Evolutionary conservation across 64 coral and sea anemone species (phyloP).

Genomic region (Pachyseris speciosa): DNA sequence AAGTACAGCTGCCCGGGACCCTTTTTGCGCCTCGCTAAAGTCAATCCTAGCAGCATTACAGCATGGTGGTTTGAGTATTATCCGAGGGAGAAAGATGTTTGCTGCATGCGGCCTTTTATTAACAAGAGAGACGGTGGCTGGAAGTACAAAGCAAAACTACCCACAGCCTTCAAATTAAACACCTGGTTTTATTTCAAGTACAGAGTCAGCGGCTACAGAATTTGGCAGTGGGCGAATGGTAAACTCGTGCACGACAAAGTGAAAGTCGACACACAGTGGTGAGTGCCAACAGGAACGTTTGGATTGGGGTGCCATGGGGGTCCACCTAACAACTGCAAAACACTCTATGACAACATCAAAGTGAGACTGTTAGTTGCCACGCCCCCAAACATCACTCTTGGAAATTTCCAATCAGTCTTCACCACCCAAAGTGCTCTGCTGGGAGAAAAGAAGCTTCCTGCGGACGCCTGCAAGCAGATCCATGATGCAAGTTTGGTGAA

Average conservation of each 20-base stretch:
- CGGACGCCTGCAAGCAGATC: constrained; percentile 87
- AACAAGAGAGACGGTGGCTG: constrained; percentile 53
- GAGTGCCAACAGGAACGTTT: constrained; percentile 61
- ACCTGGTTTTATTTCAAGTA: constrained; percentile 85
- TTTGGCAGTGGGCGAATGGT: constrained; percentile 78
- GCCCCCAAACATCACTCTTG: constrained; percentile 38
- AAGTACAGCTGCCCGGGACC: constrained; percentile 51
- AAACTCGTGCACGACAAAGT: constrained; percentile 68
- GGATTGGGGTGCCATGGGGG: constrained; percentile 72
- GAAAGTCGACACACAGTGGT: constrained; percentile 52
- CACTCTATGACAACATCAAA: constrained; percentile 81
- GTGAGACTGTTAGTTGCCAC: constrained; percentile 21
- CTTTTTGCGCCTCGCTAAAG: constrained; percentile 50
- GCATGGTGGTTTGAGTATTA: constrained; percentile 87
- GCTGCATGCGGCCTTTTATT: constrained; percentile 61
- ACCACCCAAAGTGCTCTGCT: neutral
- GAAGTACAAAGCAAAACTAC: constrained; percentile 72
- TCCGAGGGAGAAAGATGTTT: neutral
- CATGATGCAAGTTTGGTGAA: constrained; percentile 54
- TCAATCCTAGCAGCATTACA: constrained; percentile 22
- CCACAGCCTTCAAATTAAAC: constrained; percentile 27
- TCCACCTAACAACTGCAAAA: constrained; percentile 50
- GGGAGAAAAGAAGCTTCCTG: constrained; percentile 66
- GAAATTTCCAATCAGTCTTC: neutral
- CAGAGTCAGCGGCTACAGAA: constrained; percentile 27